A percentile compares a stretch with the other conserved stretches of the same genome.
Evolutionary conservation across 2,113 vertebrate genomes (phyloP).

Genomic region (Nycticebus coucang): DNA sequence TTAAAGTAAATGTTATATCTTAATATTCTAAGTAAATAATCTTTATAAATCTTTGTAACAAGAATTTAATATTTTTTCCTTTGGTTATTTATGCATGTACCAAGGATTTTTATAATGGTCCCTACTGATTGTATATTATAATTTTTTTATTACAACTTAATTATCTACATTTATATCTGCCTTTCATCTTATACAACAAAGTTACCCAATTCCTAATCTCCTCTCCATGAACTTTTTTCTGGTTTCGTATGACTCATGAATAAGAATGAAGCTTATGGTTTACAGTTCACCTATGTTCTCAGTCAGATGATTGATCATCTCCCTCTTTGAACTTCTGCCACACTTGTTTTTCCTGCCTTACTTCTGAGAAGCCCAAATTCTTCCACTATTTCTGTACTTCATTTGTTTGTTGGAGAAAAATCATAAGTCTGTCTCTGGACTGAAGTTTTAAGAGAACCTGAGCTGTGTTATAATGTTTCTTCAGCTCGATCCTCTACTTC

Average conservation of each 20-base stretch:
- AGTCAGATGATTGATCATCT: neutral
- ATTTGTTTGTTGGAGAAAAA: neutral
- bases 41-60: neutral
- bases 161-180: neutral
- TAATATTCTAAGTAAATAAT: neutral
- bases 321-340: neutral
- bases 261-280: neutral
- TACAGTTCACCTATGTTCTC: neutral
- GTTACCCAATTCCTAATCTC: neutral
- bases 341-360: neutral
- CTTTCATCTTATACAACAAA: neutral
- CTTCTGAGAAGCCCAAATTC: neutral
- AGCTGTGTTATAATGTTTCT: neutral
- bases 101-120: neutral
- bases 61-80: neutral
- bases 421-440: neutral
- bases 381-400: neutral
- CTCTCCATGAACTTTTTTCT: neutral
- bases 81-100: neutral
- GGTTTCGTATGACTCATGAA: neutral
- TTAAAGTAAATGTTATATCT: slow-evolving; percentile 20
- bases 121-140: neutral
- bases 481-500: neutral
- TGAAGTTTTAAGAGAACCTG: neutral
- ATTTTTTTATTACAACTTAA: neutral